Conservation (phyloP, 2,888 invertebrate species). For the Sipha maydis region DNA sequence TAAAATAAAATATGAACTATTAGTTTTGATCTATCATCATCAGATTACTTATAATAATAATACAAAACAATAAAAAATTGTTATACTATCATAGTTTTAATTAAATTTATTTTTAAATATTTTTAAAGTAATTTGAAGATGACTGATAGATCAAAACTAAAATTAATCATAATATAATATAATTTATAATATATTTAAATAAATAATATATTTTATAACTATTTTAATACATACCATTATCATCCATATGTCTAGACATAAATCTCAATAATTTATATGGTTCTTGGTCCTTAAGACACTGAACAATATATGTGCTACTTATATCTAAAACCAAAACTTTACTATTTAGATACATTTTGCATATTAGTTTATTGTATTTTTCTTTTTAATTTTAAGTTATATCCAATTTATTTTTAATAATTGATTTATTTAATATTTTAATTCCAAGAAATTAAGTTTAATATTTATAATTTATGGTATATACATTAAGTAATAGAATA, state of each 20-base stretch:
- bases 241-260: slow-evolving; percentile 27
- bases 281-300: slow-evolving; percentile 53
- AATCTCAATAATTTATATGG: slow-evolving; percentile 38
- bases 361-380: neutral
- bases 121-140: too few relatives aligned
- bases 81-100: too few relatives aligned
- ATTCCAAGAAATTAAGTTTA: neutral
- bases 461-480: neutral
- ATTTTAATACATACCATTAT: slow-evolving; percentile 38
- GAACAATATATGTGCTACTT: slow-evolving; percentile 40
- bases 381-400: neutral
- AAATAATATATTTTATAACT: too few relatives aligned
- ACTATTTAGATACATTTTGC: neutral
- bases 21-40: too few relatives aligned
- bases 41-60: neutral
- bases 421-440: too few relatives aligned
- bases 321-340: slow-evolving; percentile 24
- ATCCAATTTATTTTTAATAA: too few relatives aligned
- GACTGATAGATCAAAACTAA: too few relatives aligned
- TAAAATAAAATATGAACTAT: too few relatives aligned
- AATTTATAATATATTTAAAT: too few relatives aligned
- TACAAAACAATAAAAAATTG: neutral
- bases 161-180: too few relatives aligned
- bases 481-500: neutral
- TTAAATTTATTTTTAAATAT: too few relatives aligned